Evolutionary conservation across 2,113 vertebrate genomes (phyloP).

Genomic region (Archilochus colubris): DNA sequence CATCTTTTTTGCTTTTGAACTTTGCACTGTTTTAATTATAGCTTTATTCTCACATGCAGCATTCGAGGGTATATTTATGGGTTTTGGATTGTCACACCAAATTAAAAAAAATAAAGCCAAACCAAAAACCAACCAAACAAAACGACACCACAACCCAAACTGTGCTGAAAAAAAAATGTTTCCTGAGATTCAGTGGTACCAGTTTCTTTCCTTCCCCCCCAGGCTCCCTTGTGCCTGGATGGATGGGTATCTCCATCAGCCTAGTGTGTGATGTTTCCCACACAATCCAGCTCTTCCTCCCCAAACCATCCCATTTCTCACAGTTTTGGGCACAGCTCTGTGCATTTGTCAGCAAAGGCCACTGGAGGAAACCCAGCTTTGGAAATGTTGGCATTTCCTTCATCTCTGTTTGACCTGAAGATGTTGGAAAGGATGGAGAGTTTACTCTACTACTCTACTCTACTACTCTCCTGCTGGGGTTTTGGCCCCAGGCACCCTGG

Average conservation of each 20-base stretch:
- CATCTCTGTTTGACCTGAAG: not conserved
- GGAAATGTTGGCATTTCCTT: not conserved
- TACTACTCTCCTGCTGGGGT: too few species aligned
- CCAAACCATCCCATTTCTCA: not conserved
- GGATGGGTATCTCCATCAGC: not conserved
- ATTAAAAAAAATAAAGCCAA: not conserved
- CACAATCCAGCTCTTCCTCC: not conserved
- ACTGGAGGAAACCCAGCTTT: not conserved
- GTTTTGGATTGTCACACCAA: not conserved
- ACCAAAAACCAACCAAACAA: too few species aligned
- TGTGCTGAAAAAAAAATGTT: not conserved
- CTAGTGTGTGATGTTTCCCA: not conserved
- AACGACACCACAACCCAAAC: not conserved
- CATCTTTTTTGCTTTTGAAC: slow-evolving; percentile 9
- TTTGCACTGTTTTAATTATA: slow-evolving; percentile 52
- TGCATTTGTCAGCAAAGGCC: not conserved
- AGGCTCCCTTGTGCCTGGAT: not conserved
- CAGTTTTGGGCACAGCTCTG: not conserved
- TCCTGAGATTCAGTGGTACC: not conserved
- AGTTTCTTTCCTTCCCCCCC: not conserved
- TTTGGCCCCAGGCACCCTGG: not conserved
- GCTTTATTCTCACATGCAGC: not conserved
- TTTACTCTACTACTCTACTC: too few species aligned
- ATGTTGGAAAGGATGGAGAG: rapidly evolving
- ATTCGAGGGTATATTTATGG: slow-evolving; percentile 8